Evolutionary conservation across 2,113 vertebrate species (phyloP).

Genomic region (Clarias gariepinus): DNA sequence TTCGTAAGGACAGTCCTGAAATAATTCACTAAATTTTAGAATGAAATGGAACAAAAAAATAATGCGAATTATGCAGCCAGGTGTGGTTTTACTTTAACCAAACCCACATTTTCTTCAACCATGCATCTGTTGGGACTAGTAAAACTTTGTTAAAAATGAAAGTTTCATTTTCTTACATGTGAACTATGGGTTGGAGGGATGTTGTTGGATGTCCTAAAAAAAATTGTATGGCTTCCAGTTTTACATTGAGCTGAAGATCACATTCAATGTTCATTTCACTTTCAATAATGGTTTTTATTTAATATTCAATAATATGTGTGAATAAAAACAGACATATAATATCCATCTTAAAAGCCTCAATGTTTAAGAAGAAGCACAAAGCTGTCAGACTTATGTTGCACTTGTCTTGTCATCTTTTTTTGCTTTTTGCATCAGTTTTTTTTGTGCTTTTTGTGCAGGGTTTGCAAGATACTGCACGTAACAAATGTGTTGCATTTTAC

Average conservation of each 20-base stretch:
- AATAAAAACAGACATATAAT: constrained; percentile 58
- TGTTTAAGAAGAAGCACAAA: constrained; percentile 73
- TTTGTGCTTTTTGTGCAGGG: background rate
- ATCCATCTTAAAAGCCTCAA: constrained; percentile 64
- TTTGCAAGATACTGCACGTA: too few species aligned
- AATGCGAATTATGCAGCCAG: background rate
- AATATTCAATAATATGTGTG: too few species aligned
- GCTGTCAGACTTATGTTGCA: constrained; percentile 68
- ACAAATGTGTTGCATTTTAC: too few species aligned
- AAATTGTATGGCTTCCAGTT: too few species aligned
- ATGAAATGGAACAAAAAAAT: background rate
- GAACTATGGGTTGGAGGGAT: background rate
- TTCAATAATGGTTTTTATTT: too few species aligned
- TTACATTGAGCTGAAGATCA: too few species aligned
- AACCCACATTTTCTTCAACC: background rate
- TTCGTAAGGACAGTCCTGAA: background rate
- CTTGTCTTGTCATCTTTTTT: background rate
- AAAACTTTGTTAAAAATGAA: background rate
- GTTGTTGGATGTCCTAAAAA: too few species aligned
- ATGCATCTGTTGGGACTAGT: background rate
- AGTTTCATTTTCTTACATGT: background rate
- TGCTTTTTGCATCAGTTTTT: background rate
- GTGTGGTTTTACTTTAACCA: constrained; percentile 30
- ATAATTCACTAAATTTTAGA: background rate
- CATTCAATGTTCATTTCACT: too few species aligned